Evolutionary conservation across 2,797 vertebrate species (phyloP).

Genomic region (Pyrocephalus nanus): DNA sequence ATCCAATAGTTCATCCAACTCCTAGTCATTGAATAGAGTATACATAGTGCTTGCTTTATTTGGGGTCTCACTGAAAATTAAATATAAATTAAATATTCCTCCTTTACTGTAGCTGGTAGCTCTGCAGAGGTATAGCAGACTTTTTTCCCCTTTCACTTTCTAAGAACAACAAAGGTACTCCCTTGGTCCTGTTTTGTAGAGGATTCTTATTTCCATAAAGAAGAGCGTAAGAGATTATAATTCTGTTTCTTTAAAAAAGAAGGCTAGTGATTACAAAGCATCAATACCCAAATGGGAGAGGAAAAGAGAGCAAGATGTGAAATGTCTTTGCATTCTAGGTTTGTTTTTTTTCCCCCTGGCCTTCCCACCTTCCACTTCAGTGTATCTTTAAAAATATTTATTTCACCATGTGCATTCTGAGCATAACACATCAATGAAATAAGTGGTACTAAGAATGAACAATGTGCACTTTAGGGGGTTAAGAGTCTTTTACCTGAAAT

Average conservation of each 20-base stretch:
- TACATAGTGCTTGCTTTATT: background rate
- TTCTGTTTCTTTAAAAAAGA: background rate
- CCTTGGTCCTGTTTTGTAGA: background rate
- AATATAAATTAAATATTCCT: background rate
- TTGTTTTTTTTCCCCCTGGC: background rate
- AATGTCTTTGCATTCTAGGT: background rate
- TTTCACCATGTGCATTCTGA: background rate
- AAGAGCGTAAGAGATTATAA: background rate
- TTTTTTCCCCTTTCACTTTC: background rate
- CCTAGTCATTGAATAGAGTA: too few relatives aligned
- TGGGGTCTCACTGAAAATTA: background rate
- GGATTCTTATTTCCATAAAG: background rate
- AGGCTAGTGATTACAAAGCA: background rate
- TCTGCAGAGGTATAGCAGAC: background rate
- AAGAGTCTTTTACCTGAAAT: background rate
- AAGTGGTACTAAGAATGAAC: conserved; percentile 15
- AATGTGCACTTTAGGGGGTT: background rate
- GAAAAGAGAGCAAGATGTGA: background rate
- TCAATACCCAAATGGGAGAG: background rate
- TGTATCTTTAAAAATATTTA: conserved; percentile 6
- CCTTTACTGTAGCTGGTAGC: background rate
- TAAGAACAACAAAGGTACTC: background rate
- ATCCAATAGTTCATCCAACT: background rate
- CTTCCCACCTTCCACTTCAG: background rate
- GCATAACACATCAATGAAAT: background rate